Evolutionary conservation across 2,113 vertebrate species (phyloP).

Genomic region (Hippocampus mohnikei): DNA sequence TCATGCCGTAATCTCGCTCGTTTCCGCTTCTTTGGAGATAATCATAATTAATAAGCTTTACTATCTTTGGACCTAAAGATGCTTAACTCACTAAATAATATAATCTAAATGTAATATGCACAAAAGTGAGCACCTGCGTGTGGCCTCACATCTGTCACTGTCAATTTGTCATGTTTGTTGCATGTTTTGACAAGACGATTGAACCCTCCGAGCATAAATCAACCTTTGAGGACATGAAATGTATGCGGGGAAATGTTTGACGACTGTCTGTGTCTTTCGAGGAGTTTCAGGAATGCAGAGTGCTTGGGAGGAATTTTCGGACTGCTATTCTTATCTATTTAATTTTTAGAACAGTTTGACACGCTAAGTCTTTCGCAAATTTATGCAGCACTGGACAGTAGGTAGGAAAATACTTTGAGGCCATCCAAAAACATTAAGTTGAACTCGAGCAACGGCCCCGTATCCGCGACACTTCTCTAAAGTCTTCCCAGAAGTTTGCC

Average conservation of each 20-base stretch:
- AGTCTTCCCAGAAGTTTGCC: not conserved
- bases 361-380: not conserved
- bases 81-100: not conserved
- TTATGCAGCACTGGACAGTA: not conserved
- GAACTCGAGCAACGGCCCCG: not conserved
- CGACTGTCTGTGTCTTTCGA: not conserved
- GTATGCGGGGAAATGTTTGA: slow-evolving; percentile 14
- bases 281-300: not conserved
- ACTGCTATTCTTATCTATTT: not conserved
- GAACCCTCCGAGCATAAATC: not conserved
- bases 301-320: not conserved
- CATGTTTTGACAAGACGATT: not conserved
- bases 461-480: not conserved
- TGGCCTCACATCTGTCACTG: not conserved
- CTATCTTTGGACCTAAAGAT: not conserved
- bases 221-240: not conserved
- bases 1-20: not conserved
- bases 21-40: not conserved
- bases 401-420: not conserved
- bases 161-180: not conserved
- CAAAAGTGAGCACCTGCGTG: not conserved
- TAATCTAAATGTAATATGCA: not conserved
- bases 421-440: not conserved
- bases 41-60: not conserved
- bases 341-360: not conserved